phyloP scores from a whole-genome alignment of 1,140 invertebrate species.

The Euura saliciscinereae region DNA sequence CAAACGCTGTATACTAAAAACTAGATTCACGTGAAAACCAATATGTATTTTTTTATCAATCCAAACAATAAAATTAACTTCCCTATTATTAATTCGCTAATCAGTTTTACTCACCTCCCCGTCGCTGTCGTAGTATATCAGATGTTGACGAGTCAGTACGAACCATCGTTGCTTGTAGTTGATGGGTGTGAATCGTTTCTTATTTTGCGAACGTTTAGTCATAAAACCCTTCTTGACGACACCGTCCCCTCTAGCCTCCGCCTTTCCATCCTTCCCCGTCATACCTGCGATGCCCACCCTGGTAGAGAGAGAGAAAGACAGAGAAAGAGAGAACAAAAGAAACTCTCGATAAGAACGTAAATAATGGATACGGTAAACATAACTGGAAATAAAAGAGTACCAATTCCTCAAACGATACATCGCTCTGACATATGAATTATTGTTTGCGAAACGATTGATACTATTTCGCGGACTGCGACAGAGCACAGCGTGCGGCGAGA shows the following conservation, averaged over 20 bases:
- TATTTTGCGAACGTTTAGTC: conserved; percentile 87
- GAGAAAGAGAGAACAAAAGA: not conserved
- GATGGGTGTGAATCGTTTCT: conserved; percentile 81
- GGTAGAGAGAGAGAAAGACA: not conserved
- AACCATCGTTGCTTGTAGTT: conserved; percentile 89
- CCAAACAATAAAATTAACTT: too few species aligned
- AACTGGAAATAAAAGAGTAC: too few species aligned
- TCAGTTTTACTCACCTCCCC: conserved; percentile 67
- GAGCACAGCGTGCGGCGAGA: too few species aligned
- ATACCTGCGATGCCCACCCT: conserved; percentile 42
- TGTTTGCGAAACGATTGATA: too few species aligned
- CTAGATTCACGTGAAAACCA: too few species aligned
- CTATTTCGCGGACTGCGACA: too few species aligned
- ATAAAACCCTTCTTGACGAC: conserved; percentile 70
- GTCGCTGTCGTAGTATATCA: conserved; percentile 83
- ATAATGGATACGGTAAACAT: too few species aligned
- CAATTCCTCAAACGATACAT: too few species aligned
- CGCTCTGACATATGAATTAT: too few species aligned
- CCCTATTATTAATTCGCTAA: too few species aligned
- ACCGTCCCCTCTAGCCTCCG: conserved; percentile 44
- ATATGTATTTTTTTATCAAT: too few species aligned
- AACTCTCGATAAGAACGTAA: not conserved
- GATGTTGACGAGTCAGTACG: conserved; percentile 72
- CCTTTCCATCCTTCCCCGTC: conserved; percentile 54
- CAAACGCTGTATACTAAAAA: too few species aligned